phyloP scores from a whole-genome alignment of 1,140 invertebrate genomes.

The Orussus abietinus region DNA sequence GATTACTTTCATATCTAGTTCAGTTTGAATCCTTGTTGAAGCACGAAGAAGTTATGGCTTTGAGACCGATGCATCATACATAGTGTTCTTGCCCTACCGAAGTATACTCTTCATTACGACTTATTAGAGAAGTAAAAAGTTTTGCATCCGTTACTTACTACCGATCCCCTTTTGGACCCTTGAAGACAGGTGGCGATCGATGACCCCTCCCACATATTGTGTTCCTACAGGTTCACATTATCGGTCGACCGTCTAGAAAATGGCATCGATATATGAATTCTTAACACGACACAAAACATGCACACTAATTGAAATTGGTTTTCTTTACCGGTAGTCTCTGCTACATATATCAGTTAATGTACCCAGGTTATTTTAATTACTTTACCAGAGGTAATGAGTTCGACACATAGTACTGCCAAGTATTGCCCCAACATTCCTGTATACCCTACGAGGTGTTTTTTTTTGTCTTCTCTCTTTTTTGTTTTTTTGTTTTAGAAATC shows the following conservation, averaged over 20 bases:
- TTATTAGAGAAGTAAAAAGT: too few relatives aligned
- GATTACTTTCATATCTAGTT: conserved; percentile 6
- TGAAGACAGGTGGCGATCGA: conserved; percentile 27
- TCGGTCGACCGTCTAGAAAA: conserved; percentile 26
- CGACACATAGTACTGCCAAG: conserved; percentile 9
- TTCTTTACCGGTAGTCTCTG: conserved; percentile 12
- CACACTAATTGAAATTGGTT: conserved; percentile 28
- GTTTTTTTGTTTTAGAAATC: neutral
- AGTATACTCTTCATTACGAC: too few relatives aligned
- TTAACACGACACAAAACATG: conserved; percentile 44
- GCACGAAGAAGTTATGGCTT: too few relatives aligned
- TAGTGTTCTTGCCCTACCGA: too few relatives aligned
- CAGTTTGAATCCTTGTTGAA: too few relatives aligned
- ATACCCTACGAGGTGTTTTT: conserved; percentile 2
- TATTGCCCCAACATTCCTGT: conserved; percentile 7
- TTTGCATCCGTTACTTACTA: too few relatives aligned
- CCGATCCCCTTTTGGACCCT: conserved; percentile 25
- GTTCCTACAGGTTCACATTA: conserved; percentile 18
- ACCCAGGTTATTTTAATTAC: conserved; percentile 14
- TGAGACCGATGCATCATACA: too few relatives aligned
- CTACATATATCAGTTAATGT: conserved; percentile 6
- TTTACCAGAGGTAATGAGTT: conserved; percentile 16
- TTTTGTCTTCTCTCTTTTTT: neutral
- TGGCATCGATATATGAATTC: conserved; percentile 29
- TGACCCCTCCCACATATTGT: conserved; percentile 12